Evolutionary conservation across 2,113 vertebrate species (phyloP).

Genomic region (Thomomys bottae): DNA sequence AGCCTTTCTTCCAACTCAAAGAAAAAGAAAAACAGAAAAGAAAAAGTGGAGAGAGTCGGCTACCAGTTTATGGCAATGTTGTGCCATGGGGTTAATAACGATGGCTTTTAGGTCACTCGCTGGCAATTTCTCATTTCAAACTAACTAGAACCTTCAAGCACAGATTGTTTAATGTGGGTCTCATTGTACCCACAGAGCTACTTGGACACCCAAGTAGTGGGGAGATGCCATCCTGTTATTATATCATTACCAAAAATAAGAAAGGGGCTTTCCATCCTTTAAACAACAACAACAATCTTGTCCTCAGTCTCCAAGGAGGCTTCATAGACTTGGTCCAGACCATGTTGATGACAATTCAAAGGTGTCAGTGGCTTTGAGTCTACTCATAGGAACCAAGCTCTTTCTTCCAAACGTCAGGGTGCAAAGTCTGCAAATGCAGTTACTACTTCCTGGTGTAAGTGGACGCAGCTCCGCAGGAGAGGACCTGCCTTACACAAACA

Average conservation of each 20-base stretch:
- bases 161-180: slow-evolving; percentile 37
- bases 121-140: slow-evolving; percentile 71
- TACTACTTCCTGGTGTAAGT: too few relatives aligned
- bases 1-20: slow-evolving; percentile 66
- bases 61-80: slow-evolving; percentile 37
- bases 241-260: not conserved
- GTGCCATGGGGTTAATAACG: slow-evolving; percentile 68
- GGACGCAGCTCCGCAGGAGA: not conserved
- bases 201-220: slow-evolving; percentile 49
- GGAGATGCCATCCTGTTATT: slow-evolving; percentile 6
- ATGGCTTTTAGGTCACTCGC: slow-evolving; percentile 76
- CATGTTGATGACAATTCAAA: not conserved
- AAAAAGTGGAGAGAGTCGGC: slow-evolving; percentile 50
- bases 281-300: not conserved
- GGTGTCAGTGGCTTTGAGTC: not conserved
- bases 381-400: not conserved
- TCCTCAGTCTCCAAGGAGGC: not conserved
- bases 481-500: not conserved
- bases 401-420: not conserved
- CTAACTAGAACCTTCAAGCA: slow-evolving; percentile 55
- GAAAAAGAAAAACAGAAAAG: not conserved
- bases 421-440: too few relatives aligned
- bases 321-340: not conserved
- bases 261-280: not conserved
- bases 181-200: not conserved